A percentile compares a stretch with the other conserved stretches of the same genome.
phyloP scores from a whole-genome alignment of 2,888 invertebrate species.

The Heliconius ethilla region DNA sequence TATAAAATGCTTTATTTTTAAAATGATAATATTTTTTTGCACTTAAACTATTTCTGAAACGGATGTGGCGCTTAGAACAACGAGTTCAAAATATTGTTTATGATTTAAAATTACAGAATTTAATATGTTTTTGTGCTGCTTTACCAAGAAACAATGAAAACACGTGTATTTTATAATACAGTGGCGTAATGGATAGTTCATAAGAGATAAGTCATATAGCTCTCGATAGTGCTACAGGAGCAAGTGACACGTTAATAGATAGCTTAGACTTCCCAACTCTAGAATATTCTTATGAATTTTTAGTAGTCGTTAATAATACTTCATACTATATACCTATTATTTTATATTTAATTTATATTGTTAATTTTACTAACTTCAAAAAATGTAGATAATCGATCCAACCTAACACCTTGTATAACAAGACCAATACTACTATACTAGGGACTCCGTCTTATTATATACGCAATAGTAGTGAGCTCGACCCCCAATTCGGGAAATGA shows the following conservation, averaged over 20 bases:
- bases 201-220: conserved; percentile 19
- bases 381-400: too few species aligned
- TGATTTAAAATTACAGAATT: not conserved
- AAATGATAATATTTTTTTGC: not conserved
- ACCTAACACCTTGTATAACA: not conserved
- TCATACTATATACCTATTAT: too few species aligned
- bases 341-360: not conserved
- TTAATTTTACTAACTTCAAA: not conserved
- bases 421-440: not conserved
- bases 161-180: conserved; percentile 17
- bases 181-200: conserved; percentile 6
- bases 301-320: too few species aligned
- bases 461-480: too few species aligned
- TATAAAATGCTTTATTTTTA: not conserved
- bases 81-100: not conserved
- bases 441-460: not conserved
- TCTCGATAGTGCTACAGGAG: conserved; percentile 2
- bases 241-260: conserved; percentile 6
- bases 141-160: conserved; percentile 16
- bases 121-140: not conserved
- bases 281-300: not conserved
- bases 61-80: not conserved
- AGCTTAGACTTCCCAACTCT: not conserved
- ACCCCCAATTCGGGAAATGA: too few species aligned
- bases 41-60: not conserved